These are phyloP conservation scores for Callorhinus ursinus DNA, from an alignment of 2,113 vertebrate species.

Conservation along the genomic window DNA sequence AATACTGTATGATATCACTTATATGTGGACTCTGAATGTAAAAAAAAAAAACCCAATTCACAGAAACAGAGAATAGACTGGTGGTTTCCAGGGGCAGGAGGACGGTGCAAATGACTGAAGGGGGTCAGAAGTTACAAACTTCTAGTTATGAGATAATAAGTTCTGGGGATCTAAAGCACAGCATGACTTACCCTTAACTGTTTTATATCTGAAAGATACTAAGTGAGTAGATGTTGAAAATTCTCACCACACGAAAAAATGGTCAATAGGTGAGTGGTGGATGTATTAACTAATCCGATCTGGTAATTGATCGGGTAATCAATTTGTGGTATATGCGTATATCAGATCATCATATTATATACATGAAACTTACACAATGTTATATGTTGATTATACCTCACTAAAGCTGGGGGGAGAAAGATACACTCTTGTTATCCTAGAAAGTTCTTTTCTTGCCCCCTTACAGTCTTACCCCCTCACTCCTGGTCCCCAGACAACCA, in stretches of 20 bases:
- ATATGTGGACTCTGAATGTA: background rate
- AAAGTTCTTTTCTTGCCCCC: background rate
- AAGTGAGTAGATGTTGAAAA: background rate
- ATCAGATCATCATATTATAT: background rate
- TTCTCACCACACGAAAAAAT: background rate
- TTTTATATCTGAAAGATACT: background rate
- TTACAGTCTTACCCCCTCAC: background rate
- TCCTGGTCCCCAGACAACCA: background rate
- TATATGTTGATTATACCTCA: background rate
- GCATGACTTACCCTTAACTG: background rate
- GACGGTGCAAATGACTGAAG: background rate
- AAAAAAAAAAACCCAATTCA: background rate
- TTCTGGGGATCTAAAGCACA: background rate
- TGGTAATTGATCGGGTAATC: background rate
- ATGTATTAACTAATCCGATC: background rate
- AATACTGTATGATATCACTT: background rate
- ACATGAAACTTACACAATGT: background rate
- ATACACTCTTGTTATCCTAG: background rate
- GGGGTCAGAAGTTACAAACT: background rate
- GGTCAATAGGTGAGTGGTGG: background rate
- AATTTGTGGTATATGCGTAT: background rate
- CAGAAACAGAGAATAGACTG: background rate
- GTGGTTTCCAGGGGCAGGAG: background rate
- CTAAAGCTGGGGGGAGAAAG: background rate
- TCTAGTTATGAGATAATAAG: background rate